These are phyloP conservation scores for Lochmaea crataegi DNA, from an alignment of 2,888 invertebrate genomes.

Conservation along the genomic window DNA sequence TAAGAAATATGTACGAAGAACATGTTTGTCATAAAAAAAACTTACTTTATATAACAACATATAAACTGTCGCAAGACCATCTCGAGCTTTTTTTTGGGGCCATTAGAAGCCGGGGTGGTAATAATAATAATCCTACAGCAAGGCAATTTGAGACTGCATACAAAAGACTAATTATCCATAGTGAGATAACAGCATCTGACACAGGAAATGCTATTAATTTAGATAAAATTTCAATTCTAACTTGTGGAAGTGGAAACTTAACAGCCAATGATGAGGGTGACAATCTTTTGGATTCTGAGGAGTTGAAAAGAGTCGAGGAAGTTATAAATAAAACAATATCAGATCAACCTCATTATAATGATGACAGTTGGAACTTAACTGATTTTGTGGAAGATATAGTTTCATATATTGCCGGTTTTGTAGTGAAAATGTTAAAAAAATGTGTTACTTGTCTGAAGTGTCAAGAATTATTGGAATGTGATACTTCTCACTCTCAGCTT, in stretches of 20 bases:
- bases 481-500: background rate
- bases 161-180: conserved; percentile 43
- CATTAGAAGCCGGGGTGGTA: too few relatives aligned
- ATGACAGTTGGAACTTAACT: background rate
- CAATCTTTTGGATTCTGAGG: background rate
- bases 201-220: conserved; percentile 18
- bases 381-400: background rate
- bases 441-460: background rate
- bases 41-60: background rate
- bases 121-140: too few relatives aligned
- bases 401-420: background rate
- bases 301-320: background rate
- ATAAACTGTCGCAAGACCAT: background rate
- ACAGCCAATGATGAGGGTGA: background rate
- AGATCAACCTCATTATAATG: background rate
- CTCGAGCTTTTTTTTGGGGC: background rate
- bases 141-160: conserved; percentile 39
- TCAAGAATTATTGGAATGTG: background rate
- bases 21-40: background rate
- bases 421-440: background rate
- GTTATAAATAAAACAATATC: background rate
- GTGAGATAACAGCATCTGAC: conserved; percentile 29
- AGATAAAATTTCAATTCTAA: background rate
- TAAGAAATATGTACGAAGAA: conserved; percentile 3
- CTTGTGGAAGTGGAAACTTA: background rate